Evolutionary conservation across 2,797 vertebrate species (phyloP).

Genomic region (Esox lucius): DNA sequence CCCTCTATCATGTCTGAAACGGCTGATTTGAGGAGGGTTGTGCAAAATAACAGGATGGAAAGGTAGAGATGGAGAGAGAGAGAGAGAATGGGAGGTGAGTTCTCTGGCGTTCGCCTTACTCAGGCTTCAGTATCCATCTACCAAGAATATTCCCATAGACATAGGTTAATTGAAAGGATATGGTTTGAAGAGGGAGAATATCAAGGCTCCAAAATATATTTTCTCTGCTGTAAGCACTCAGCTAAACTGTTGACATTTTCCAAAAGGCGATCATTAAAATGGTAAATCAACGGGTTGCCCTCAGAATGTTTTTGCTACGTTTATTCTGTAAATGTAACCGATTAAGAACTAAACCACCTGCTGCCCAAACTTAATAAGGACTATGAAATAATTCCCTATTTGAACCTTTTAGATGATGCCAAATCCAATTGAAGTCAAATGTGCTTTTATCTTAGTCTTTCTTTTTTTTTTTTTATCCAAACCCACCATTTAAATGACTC

Average conservation of each 20-base stretch:
- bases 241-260: slow-evolving; percentile 48
- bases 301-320: slow-evolving; percentile 38
- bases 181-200: slow-evolving; percentile 45
- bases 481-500: background rate
- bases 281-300: slow-evolving; percentile 45
- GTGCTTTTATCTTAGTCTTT: background rate
- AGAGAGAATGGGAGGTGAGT: background rate
- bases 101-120: too few species aligned
- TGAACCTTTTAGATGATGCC: slow-evolving; percentile 1
- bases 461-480: background rate
- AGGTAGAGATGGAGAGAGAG: background rate
- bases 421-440: background rate
- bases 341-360: background rate
- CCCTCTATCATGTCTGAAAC: slow-evolving; percentile 51
- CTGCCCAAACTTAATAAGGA: background rate
- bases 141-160: slow-evolving; percentile 15
- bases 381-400: background rate
- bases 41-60: background rate
- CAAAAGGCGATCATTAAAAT: slow-evolving; percentile 35
- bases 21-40: slow-evolving; percentile 32
- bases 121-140: background rate
- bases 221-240: slow-evolving; percentile 37
- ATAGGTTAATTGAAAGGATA: slow-evolving; percentile 27
- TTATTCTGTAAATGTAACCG: slow-evolving; percentile 31
- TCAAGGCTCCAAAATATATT: slow-evolving; percentile 26